Base-by-base conservation (phyloP, 1,140 invertebrate species). In the Dinothrombium tinctorium region DNA sequence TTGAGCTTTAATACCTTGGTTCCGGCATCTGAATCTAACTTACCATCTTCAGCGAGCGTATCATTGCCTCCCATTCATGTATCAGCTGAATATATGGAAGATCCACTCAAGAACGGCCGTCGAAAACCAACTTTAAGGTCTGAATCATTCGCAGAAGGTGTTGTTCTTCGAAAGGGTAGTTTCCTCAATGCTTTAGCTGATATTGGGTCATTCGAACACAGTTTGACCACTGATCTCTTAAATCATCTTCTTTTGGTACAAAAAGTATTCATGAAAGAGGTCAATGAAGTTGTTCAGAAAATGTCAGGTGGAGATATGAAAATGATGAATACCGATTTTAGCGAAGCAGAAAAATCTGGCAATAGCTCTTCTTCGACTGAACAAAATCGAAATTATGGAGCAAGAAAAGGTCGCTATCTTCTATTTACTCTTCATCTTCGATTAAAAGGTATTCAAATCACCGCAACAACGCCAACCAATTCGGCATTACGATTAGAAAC, bases 231-330 rank as follows among this genome's bases (percentile, higher is more conserved):
- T 0, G 90, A 98, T 66, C 64, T 96, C 9, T 66, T 98, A 2
- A 98, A 98, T 60, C 90, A 96, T 64, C 66, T 96, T 20, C 83
- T 98, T 1, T 94, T 98, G 62, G 89, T 95, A 11, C 87, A 96
- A 58, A 95, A 96, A 62, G 87, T 94, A 3, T 95, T 96, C 51
- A 92, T 94, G 80, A 87, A 84, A 64, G 87, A 95, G 66, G 81
- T 94, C 0, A 95, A 94, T 59, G 87, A 94, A 61, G 81, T 94
- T 6, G 72, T 94, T 0, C 84, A 92, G 54, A 95, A 94, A 60
- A 86, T 94, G 40, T 90, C 89, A 40, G 87, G 86, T 6, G 77
- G 79, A 4, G 87, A 94, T 56, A 80, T 2, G 11, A 38, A 46
- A 20, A 42, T 17, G 8, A 21, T 32, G 0, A 81, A 89, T 1